Evolutionary conservation across 2,113 vertebrate species (phyloP), one percentile per base, ranked within the genome.

Genomic region (Aegotheles bennettii): DNA sequence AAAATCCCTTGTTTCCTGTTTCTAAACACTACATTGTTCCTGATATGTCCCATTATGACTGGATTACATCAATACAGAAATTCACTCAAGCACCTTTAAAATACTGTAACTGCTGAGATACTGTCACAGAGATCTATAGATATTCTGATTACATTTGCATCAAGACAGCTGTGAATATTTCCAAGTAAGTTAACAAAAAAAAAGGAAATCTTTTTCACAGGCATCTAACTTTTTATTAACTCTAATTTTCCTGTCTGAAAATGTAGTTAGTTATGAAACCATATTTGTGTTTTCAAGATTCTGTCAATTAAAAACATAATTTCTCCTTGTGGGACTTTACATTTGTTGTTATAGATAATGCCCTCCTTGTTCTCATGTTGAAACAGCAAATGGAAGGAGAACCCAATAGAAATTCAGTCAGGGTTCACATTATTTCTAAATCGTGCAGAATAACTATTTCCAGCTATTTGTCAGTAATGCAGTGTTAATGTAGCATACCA

Each of bases 261-360:
- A 89, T 69, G 53, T 86, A 89, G 96, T 97, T 94, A 93, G 23
- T 65, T 74, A 88, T 77, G 40, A 79, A 93, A 88, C 60, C 42
- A 92, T 40, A 84, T 76, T 94, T 96, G 15, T 29, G 84, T 57
- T 94, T 94, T 87, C 79, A 95, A 68, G 38, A 74, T 67, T 78
- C 61, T 35, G 50, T 79, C 31, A 60, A 53, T 64, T 93, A 42
- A 78, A 79, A 87, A 36, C 50, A 67, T 16, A 2, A 28, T 71
- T 84, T 78, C 21, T 92, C 19, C 59, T 70, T 38, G 38, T 20
- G 53, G 16, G 80, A 95, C 59, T 65, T 95, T 50, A 74, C 28
- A 63, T 90, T 87, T 79, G 45, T 89, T 94, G 40, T 90, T 85
- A 96, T 50, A 96, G 96, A 97, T 84, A 97, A 96, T 84, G 60